Percentiles rank a stretch among this genome's conserved stretches.
Conservation (phyloP, 1,140 invertebrate genomes). For the Diabrotica undecimpunctata region DNA sequence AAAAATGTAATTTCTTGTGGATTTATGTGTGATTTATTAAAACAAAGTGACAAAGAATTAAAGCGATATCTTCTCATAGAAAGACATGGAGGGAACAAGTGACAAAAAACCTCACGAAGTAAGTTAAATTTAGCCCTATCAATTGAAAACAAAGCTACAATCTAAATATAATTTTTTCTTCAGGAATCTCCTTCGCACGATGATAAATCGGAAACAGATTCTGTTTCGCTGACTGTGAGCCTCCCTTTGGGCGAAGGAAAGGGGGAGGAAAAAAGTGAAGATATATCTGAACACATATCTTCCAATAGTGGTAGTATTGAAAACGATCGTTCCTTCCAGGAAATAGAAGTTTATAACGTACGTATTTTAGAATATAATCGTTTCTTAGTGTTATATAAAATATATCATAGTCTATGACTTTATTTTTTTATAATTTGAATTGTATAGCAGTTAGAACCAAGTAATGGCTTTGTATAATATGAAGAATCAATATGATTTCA, state of each 20-base stretch:
- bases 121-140: background rate
- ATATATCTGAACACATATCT: slow-evolving; percentile 39
- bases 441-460: too few relatives aligned
- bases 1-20: too few relatives aligned
- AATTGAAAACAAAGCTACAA: background rate
- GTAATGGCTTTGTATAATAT: too few relatives aligned
- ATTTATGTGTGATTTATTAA: too few relatives aligned
- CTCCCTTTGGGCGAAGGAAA: slow-evolving; percentile 25
- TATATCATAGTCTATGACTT: too few relatives aligned
- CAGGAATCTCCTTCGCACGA: background rate
- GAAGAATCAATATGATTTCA: too few relatives aligned
- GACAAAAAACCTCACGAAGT: background rate
- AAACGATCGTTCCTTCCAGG: slow-evolving; percentile 44
- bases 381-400: too few relatives aligned
- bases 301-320: slow-evolving; percentile 36
- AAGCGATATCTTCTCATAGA: too few relatives aligned
- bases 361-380: background rate
- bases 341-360: slow-evolving; percentile 41
- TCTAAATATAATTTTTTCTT: slow-evolving; percentile 5
- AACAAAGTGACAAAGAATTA: too few relatives aligned
- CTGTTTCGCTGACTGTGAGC: slow-evolving; percentile 26
- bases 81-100: background rate
- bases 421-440: too few relatives aligned
- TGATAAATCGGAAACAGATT: slow-evolving; percentile 14
- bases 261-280: slow-evolving; percentile 21